phyloP scores from a whole-genome alignment of 2,113 vertebrate species.

The Zosterops pallidus region DNA sequence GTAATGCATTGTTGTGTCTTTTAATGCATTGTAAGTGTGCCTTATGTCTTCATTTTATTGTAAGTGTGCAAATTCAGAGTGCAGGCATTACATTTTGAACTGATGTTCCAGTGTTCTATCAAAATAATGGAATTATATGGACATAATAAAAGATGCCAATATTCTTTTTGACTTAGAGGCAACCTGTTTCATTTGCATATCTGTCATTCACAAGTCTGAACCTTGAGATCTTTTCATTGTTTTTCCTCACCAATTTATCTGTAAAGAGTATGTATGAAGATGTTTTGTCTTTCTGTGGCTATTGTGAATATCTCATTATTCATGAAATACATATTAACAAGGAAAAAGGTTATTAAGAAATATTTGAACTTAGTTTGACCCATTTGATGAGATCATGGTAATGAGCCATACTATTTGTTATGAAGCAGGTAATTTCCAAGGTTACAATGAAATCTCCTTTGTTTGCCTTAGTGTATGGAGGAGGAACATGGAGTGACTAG shows the following conservation, averaged over 20 bases:
- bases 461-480: not conserved
- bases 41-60: slow-evolving; percentile 5
- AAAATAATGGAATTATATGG: slow-evolving; percentile 11
- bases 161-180: slow-evolving; percentile 29
- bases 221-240: slow-evolving; percentile 40
- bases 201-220: slow-evolving; percentile 60
- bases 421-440: not conserved
- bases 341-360: slow-evolving; percentile 23
- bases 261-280: slow-evolving; percentile 37
- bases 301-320: slow-evolving; percentile 44
- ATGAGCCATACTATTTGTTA: not conserved
- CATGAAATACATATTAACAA: slow-evolving; percentile 14
- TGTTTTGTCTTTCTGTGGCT: slow-evolving; percentile 51
- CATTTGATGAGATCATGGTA: slow-evolving; percentile 16
- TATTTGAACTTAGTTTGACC: slow-evolving; percentile 18
- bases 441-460: not conserved
- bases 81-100: slow-evolving; percentile 3
- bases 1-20: not conserved
- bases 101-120: not conserved
- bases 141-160: slow-evolving; percentile 31
- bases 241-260: slow-evolving; percentile 50
- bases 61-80: not conserved
- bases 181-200: slow-evolving; percentile 34
- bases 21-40: not conserved
- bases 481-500: not conserved